Evolutionary conservation across 53 echinoderm and acorn worm genomes (phyloP).

Genomic region (Echinometra lucunter): DNA sequence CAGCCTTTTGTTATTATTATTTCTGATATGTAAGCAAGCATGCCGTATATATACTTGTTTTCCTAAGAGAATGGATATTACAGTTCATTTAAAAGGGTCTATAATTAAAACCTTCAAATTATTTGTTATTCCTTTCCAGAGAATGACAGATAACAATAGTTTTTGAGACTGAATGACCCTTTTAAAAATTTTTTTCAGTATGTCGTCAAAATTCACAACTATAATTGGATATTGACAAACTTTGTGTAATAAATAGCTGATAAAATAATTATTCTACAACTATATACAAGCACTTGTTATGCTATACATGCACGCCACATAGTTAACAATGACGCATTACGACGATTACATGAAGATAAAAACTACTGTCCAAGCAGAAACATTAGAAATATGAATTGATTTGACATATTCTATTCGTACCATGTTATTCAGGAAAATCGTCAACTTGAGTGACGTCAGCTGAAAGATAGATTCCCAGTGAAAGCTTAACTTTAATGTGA

Average conservation of each 20-base stretch:
- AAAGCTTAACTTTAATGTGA: not conserved
- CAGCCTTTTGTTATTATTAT: no score
- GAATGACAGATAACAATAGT: not conserved
- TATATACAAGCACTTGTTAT: constrained; percentile 34
- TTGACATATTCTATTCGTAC: not conserved
- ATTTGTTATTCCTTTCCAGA: not conserved
- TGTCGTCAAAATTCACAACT: not conserved
- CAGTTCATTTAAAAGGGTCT: no score
- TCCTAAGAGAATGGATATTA: no score
- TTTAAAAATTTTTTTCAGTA: not conserved
- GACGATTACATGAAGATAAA: not conserved
- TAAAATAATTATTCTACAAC: constrained; percentile 67
- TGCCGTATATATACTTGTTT: no score
- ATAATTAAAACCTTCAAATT: no score
- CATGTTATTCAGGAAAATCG: not conserved
- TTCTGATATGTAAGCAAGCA: no score
- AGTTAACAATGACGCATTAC: not conserved
- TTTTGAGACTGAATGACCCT: not conserved
- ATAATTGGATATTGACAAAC: constrained; percentile 8
- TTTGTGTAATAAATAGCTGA: constrained; percentile 63
- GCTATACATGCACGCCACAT: not conserved
- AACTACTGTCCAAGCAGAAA: not conserved
- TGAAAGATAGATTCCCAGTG: not conserved
- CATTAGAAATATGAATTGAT: not conserved
- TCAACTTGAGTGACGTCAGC: not conserved